Conservation (phyloP, 2,888 invertebrate genomes). For the Drosophila affinis region DNA sequence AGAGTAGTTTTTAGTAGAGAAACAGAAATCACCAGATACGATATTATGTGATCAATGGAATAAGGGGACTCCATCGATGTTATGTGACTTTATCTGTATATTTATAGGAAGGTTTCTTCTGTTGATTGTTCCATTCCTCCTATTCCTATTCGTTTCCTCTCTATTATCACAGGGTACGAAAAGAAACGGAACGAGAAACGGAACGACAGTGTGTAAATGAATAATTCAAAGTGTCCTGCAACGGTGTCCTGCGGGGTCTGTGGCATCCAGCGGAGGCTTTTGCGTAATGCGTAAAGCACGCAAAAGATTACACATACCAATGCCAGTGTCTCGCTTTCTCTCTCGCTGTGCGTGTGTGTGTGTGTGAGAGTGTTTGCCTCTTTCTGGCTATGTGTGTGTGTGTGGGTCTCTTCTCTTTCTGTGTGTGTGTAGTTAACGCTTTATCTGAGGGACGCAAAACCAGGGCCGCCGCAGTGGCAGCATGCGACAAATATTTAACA, state of each 20-base stretch:
- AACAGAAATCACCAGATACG: too few species aligned
- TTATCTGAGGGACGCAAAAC: conserved; percentile 75
- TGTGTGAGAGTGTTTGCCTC: not conserved
- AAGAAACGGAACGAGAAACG: not conserved
- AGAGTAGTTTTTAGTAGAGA: too few species aligned
- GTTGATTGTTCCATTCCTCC: too few species aligned
- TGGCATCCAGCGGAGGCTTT: not conserved
- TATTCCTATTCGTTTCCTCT: too few species aligned
- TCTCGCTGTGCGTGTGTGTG: not conserved
- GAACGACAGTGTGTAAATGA: conserved; percentile 71
- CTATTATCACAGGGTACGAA: conserved; percentile 11
- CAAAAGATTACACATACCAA: conserved; percentile 78
- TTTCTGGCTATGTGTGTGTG: not conserved
- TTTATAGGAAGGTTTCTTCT: too few species aligned
- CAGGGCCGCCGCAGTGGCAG: conserved; percentile 56
- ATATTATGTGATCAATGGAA: too few species aligned
- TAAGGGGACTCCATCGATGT: too few species aligned
- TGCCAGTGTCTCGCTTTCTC: conserved; percentile 43
- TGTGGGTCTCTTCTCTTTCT: conserved; percentile 20
- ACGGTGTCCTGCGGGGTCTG: conserved; percentile 61
- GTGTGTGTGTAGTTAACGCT: conserved; percentile 72
- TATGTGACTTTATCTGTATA: too few species aligned
- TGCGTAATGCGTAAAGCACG: conserved; percentile 79
- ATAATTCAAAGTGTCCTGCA: conserved; percentile 80
- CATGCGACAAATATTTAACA: conserved; percentile 77